A percentile compares a stretch with the other conserved stretches of the same genome.
Evolutionary conservation across 2,888 invertebrate species (phyloP).

Genomic region (Rotaria socialis): DNA sequence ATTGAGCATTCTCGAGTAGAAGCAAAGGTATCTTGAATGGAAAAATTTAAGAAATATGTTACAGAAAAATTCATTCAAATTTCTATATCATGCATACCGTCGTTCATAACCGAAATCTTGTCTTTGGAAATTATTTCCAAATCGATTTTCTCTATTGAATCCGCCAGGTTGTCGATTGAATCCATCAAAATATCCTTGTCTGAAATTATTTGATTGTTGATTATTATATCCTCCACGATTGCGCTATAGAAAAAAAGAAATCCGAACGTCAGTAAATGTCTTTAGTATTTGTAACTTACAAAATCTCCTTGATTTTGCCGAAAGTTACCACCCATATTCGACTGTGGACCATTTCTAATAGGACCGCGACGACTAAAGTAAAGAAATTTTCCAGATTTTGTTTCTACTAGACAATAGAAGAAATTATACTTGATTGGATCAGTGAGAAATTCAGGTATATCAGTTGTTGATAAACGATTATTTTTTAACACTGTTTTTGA

Average conservation of each 20-base stretch:
- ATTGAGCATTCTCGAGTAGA: too few species aligned
- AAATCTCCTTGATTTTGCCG: background rate
- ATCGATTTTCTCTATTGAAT: background rate
- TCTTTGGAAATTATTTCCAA: background rate
- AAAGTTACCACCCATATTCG: background rate
- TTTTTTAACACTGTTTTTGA: background rate
- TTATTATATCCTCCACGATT: background rate
- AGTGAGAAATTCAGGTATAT: slow-evolving; percentile 10
- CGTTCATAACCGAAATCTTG: background rate
- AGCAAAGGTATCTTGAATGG: too few species aligned
- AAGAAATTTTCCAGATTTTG: background rate
- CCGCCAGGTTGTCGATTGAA: background rate
- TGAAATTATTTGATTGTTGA: background rate
- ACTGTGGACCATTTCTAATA: background rate
- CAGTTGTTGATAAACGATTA: background rate
- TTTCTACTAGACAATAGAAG: background rate
- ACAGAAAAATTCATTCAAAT: too few species aligned
- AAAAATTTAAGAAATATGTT: too few species aligned
- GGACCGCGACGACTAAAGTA: background rate
- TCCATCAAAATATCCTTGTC: background rate
- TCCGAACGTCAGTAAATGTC: background rate
- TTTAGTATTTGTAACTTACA: background rate
- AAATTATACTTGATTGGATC: background rate
- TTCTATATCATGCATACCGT: background rate
- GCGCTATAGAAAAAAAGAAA: background rate